Conservation (phyloP, 2,113 vertebrate genomes). For the Empidonax traillii region DNA sequence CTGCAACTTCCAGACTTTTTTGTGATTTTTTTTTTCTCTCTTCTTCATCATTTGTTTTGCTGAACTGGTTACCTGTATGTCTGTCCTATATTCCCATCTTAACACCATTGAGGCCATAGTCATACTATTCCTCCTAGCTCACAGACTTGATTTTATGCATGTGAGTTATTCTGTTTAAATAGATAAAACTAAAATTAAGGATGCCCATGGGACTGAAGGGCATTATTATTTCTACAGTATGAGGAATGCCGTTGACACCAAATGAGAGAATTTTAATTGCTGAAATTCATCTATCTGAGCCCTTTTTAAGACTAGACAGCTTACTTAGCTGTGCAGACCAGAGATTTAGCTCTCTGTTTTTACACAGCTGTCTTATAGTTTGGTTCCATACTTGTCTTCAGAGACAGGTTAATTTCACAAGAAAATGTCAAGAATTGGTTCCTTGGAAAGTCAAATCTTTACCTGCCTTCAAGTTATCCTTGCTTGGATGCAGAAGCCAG, state of each 20-base stretch:
- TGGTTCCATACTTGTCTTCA: not conserved
- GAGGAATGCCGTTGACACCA: not conserved
- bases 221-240: not conserved
- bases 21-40: not conserved
- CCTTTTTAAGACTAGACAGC: not conserved
- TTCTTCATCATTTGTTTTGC: not conserved
- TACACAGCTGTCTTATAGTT: not conserved
- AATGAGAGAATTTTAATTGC: not conserved
- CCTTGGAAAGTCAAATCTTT: not conserved
- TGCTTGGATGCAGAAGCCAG: not conserved
- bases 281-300: not conserved
- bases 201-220: rapidly evolving
- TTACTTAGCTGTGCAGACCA: not conserved
- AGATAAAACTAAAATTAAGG: not conserved
- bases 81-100: not conserved
- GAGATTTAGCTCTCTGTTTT: not conserved
- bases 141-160: not conserved
- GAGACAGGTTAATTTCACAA: not conserved
- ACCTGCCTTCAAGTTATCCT: not conserved
- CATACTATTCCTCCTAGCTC: not conserved
- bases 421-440: not conserved
- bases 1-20: conserved; percentile 37
- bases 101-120: not conserved
- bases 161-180: not conserved
- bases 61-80: not conserved